phyloP scores from a whole-genome alignment of 2,113 vertebrate genomes.

The Pionites leucogaster region DNA sequence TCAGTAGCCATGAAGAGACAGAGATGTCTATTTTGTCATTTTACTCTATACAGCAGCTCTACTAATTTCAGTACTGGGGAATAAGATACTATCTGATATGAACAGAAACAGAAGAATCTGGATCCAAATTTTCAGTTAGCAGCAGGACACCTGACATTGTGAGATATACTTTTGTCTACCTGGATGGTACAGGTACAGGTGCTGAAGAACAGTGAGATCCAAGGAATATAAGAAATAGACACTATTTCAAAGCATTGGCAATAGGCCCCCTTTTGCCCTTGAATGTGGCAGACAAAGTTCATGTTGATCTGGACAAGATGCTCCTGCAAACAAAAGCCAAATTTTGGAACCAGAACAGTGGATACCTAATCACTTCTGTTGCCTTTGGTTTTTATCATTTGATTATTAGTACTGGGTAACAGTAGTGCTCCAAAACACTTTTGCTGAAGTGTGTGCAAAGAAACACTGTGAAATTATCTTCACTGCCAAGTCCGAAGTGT shows the following conservation, averaged over 20 bases:
- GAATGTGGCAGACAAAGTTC: neutral
- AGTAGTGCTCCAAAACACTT: neutral
- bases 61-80: neutral
- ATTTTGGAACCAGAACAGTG: neutral
- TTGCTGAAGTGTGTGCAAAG: neutral
- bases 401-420: neutral
- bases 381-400: neutral
- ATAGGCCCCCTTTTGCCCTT: neutral
- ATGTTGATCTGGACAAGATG: neutral
- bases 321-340: neutral
- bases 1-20: neutral
- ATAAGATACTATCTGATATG: neutral
- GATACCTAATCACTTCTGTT: neutral
- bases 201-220: neutral
- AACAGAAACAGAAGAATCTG: neutral
- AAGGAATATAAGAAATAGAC: neutral
- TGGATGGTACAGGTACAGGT: neutral
- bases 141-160: neutral
- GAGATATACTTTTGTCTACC: neutral
- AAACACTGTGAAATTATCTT: neutral
- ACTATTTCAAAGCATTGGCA: neutral
- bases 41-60: neutral
- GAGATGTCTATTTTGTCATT: neutral
- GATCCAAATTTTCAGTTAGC: neutral
- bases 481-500: neutral